Evolutionary conservation across 2,888 invertebrate species (phyloP), one percentile per base, ranked within the genome.

Genomic region (Phyto melanocephala): DNA sequence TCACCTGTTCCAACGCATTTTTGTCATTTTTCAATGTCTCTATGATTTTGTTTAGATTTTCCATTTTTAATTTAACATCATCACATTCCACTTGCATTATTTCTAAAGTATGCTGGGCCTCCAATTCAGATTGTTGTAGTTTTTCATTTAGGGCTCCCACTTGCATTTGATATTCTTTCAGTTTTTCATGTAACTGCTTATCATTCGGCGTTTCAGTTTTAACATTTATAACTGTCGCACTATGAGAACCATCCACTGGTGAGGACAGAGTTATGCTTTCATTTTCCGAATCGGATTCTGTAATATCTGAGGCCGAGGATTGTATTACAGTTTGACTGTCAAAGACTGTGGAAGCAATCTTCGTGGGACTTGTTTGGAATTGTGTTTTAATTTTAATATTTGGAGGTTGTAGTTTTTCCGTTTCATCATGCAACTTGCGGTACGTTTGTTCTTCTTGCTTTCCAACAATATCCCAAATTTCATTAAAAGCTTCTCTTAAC

Each of bases 21-120:
- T 90, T 87, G 52, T 89, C 86, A 2, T 84, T 84, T n/a, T 86
- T 84, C 20, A 90, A 79, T 1, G 58, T 72, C 40, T 84, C 84
- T 6, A 88, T 85, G 28, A 87, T 77, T 58, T 77, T 84, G 17
- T 86, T 85, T 24, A 90, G 63, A 37, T 83, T 75, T 1, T 62
- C 67, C 20, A 87, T 86, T 85, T 87, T 88, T 10, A 85, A 60
- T 70, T 89, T 89, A 22, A 87, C 87, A 13, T 85, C 79, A 47
- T 87, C 84, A 62, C 88, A 90, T 85, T 91, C 90, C 1, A 88
- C 85, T 63, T 90, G 87, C 77, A 91, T 85, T 85, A 89, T 88
- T 75, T 89, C 88, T 0, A 90, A 71, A 2, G 88, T 87, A 62
- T 86, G 84, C 37, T 86, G 85, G 11, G 86, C 72, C 20, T 85